phyloP scores from a whole-genome alignment of 2,888 invertebrate genomes.

The Xanthia togata region DNA sequence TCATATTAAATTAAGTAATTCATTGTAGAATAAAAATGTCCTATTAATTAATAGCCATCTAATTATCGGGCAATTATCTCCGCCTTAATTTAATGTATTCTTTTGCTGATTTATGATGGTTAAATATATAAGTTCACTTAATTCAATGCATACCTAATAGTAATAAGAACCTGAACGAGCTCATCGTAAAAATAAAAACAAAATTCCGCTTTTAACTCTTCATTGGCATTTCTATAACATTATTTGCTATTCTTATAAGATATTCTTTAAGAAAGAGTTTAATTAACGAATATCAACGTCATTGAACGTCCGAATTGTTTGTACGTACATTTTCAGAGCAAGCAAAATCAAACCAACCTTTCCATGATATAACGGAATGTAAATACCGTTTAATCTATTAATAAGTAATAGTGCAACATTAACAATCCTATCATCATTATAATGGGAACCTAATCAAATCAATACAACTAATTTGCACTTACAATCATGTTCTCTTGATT shows the following conservation, averaged over 20 bases:
- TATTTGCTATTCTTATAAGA: background rate
- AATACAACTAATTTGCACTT: slow-evolving; percentile 61
- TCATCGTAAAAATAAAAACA: background rate
- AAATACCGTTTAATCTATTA: slow-evolving; percentile 13
- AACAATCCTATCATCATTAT: slow-evolving; percentile 26
- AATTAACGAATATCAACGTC: background rate
- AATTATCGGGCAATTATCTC: background rate
- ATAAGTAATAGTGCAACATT: slow-evolving; percentile 41
- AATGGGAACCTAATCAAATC: slow-evolving; percentile 51
- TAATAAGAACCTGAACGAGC: background rate
- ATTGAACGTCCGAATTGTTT: background rate
- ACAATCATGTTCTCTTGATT: slow-evolving; percentile 45
- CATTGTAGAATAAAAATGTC: background rate
- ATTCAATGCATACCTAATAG: background rate
- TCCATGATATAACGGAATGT: slow-evolving; percentile 3
- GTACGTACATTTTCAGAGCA: background rate
- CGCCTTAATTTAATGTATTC: background rate
- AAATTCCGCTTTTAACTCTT: background rate
- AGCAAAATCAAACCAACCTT: background rate
- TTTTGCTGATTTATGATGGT: slow-evolving; percentile 1
- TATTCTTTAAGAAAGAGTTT: too few species aligned
- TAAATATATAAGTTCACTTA: background rate
- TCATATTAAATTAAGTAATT: slow-evolving; percentile 25
- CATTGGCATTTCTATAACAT: background rate
- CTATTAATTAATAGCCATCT: slow-evolving; percentile 1